Conservation (phyloP, 2,888 invertebrate species). For the Euclidia mi region DNA sequence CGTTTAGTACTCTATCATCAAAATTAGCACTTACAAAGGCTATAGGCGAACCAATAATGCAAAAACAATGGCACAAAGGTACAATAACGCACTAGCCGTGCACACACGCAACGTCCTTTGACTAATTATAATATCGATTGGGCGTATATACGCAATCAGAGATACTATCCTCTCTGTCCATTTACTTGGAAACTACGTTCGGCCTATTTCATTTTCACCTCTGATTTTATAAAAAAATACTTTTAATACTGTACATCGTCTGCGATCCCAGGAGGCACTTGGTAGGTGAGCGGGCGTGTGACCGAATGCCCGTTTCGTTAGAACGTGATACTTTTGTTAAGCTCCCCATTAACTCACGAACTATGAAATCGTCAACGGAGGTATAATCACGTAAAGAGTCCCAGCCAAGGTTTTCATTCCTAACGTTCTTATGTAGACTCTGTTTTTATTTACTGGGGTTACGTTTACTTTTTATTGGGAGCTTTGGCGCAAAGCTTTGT, state of each 20-base stretch:
- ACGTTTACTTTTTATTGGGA: too few relatives aligned
- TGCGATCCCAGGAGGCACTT: slow-evolving; percentile 59
- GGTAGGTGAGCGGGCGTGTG: slow-evolving; percentile 69
- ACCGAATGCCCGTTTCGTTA: slow-evolving; percentile 71
- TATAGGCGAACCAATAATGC: too few relatives aligned
- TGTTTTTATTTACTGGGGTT: not conserved
- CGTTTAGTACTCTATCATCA: too few relatives aligned
- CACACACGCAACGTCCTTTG: too few relatives aligned
- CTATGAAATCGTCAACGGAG: slow-evolving; percentile 46
- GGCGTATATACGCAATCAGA: not conserved
- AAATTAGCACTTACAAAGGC: too few relatives aligned
- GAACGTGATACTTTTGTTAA: slow-evolving; percentile 77
- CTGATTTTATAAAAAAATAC: slow-evolving; percentile 34
- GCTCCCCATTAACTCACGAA: slow-evolving; percentile 59
- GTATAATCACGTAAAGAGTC: slow-evolving; percentile 50
- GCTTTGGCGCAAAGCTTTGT: too few relatives aligned
- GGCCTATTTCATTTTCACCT: too few relatives aligned
- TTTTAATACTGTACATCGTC: slow-evolving; percentile 52
- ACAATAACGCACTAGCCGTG: too few relatives aligned
- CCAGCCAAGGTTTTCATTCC: slow-evolving; percentile 34
- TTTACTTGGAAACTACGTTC: too few relatives aligned
- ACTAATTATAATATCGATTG: slow-evolving; percentile 8
- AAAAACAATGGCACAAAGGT: not conserved
- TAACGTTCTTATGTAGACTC: slow-evolving; percentile 3
- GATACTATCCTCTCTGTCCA: not conserved